phyloP scores from a whole-genome alignment of 2,888 invertebrate genomes.

The Diaprepes abbreviatus region DNA sequence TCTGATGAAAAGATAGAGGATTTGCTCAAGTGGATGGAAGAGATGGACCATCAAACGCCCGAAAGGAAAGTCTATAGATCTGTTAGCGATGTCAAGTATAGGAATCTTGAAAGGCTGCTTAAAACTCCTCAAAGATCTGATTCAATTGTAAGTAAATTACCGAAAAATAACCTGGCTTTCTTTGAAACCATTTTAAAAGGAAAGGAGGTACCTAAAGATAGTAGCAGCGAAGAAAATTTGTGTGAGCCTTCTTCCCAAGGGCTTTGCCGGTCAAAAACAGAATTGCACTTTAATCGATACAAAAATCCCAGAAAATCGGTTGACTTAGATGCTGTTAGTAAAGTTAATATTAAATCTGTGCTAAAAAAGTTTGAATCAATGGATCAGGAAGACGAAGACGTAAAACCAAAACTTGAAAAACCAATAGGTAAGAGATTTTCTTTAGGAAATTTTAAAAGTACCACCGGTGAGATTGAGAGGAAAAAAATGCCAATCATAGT shows the following conservation, averaged over 20 bases:
- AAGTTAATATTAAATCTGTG: conserved; percentile 66
- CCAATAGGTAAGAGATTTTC: conserved; percentile 37
- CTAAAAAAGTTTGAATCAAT: conserved; percentile 64
- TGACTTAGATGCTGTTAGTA: conserved; percentile 64
- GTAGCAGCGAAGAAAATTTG: conserved; percentile 52
- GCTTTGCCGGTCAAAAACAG: conserved; percentile 64
- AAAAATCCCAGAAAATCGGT: conserved; percentile 59
- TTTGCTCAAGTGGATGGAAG: conserved; percentile 66
- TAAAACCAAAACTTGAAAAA: conserved; percentile 35
- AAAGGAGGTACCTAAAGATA: conserved; percentile 55
- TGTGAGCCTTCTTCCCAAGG: conserved; percentile 50
- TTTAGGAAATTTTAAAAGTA: conserved; percentile 31
- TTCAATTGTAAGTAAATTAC: conserved; percentile 63
- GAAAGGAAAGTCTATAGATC: conserved; percentile 61
- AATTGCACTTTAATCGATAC: conserved; percentile 59
- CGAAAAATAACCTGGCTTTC: conserved; percentile 64
- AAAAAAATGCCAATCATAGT: conserved; percentile 28
- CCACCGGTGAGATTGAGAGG: conserved; percentile 1
- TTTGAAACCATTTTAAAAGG: conserved; percentile 65
- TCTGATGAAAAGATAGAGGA: conserved; percentile 65
- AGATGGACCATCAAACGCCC: conserved; percentile 63
- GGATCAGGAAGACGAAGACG: conserved; percentile 48
- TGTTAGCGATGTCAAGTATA: conserved; percentile 65
- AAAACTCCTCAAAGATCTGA: conserved; percentile 61
- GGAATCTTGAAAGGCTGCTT: conserved; percentile 63